Percentiles rank a stretch among this genome's conserved stretches.
These are phyloP conservation scores for Toxonevra muliebris DNA, from an alignment of 2,888 invertebrate genomes.

Conservation along the genomic window DNA sequence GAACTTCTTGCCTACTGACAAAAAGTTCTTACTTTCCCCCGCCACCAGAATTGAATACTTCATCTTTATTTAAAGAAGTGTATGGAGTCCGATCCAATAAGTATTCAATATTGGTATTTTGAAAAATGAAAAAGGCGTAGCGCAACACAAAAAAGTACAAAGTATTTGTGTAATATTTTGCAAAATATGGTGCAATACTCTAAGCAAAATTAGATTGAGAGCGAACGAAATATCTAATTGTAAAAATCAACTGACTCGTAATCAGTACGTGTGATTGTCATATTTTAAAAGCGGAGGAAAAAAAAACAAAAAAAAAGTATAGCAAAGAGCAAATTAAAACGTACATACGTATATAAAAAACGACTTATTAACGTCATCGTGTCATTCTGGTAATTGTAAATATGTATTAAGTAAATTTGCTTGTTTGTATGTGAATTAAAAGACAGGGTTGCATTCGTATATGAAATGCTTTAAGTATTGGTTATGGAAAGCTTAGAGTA, in stretches of 20 bases:
- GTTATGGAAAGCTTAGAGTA: neutral
- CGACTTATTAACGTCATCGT: slow-evolving; percentile 61
- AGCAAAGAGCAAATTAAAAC: slow-evolving; percentile 11
- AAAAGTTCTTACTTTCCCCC: slow-evolving; percentile 26
- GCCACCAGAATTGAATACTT: slow-evolving; percentile 26
- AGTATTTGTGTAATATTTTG: neutral
- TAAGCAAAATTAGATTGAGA: neutral
- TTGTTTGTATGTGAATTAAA: slow-evolving; percentile 18
- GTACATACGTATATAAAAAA: slow-evolving; percentile 44
- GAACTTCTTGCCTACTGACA: slow-evolving; percentile 17
- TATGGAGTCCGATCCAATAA: slow-evolving; percentile 32
- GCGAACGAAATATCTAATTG: slow-evolving; percentile 14
- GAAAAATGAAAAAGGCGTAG: neutral
- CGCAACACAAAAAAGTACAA: slow-evolving; percentile 6
- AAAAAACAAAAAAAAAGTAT: slow-evolving; percentile 38
- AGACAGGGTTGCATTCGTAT: slow-evolving; percentile 33
- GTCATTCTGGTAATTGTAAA: slow-evolving; percentile 52
- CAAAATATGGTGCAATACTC: slow-evolving; percentile 16
- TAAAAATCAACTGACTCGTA: slow-evolving; percentile 32
- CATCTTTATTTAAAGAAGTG: slow-evolving; percentile 20
- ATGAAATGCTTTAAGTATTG: neutral
- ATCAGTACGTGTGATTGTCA: slow-evolving; percentile 38
- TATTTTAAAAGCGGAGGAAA: slow-evolving; percentile 2
- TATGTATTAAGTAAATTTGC: slow-evolving; percentile 27
- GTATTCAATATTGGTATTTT: slow-evolving; percentile 2